phyloP scores from a whole-genome alignment of 2,113 vertebrate species.

The Saimiri boliviensis region DNA sequence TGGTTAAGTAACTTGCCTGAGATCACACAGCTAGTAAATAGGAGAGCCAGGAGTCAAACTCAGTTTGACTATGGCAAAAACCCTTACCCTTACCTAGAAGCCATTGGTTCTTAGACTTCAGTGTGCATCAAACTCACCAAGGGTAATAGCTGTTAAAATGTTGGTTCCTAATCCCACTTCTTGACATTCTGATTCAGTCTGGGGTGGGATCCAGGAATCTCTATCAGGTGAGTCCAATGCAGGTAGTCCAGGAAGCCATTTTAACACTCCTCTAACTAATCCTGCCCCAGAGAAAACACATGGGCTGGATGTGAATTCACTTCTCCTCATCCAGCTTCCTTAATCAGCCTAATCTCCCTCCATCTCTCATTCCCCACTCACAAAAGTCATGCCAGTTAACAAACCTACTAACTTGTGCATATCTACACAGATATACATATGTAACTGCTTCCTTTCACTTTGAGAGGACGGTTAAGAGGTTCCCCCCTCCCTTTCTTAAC shows the following conservation, averaged over 20 bases:
- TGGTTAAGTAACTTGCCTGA: neutral
- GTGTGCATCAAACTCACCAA: neutral
- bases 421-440: neutral
- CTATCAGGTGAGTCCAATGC: neutral
- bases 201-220: neutral
- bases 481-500: neutral
- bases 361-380: neutral
- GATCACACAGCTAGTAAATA: neutral
- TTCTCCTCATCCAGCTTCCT: neutral
- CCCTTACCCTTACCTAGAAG: neutral
- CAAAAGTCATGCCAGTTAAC: neutral
- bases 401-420: neutral
- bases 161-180: neutral
- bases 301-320: neutral
- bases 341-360: neutral
- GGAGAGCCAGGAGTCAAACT: neutral
- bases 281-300: neutral
- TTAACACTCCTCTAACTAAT: neutral
- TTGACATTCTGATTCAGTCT: neutral
- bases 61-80: neutral
- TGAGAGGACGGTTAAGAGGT: neutral
- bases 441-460: neutral
- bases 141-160: neutral
- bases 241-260: neutral
- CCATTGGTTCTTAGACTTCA: neutral